phyloP scores from a whole-genome alignment of 2,888 invertebrate species.

The Stenotaenia linearis region DNA sequence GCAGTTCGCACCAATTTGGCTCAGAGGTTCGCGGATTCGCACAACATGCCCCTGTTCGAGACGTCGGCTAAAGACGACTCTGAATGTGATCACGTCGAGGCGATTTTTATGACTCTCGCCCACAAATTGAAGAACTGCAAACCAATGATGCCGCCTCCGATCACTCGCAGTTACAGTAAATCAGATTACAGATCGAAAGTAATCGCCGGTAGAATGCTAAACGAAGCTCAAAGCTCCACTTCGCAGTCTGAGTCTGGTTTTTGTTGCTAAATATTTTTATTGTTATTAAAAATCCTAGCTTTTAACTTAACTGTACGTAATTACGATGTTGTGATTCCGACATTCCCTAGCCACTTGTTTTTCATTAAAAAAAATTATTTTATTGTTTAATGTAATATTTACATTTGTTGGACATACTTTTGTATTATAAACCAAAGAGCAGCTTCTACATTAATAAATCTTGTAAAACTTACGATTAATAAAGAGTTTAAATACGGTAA shows the following conservation, averaged over 20 bases:
- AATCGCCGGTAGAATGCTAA: not conserved
- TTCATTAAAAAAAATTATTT: too few relatives aligned
- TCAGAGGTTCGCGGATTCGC: conserved; percentile 64
- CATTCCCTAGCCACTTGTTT: too few relatives aligned
- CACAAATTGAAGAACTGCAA: conserved; percentile 65
- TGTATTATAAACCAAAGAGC: too few relatives aligned
- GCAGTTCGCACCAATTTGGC: conserved; percentile 65
- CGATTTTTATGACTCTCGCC: conserved; percentile 74
- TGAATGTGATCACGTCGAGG: conserved; percentile 68
- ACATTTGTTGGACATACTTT: too few relatives aligned
- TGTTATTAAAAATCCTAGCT: too few relatives aligned
- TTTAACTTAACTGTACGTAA: too few relatives aligned
- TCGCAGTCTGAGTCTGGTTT: not conserved
- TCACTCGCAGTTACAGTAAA: not conserved
- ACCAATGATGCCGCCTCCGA: conserved; percentile 53
- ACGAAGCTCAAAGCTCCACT: not conserved
- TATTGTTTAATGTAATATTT: too few relatives aligned
- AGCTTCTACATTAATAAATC: too few relatives aligned
- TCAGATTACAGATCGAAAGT: not conserved
- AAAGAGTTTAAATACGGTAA: too few relatives aligned
- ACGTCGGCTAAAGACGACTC: conserved; percentile 71
- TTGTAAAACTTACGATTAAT: not conserved
- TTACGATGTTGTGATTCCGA: too few relatives aligned
- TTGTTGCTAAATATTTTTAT: too few relatives aligned
- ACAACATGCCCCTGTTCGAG: conserved; percentile 74